Conservation (phyloP, 2,113 vertebrate species). For the Takifugu bimaculatus region DNA sequence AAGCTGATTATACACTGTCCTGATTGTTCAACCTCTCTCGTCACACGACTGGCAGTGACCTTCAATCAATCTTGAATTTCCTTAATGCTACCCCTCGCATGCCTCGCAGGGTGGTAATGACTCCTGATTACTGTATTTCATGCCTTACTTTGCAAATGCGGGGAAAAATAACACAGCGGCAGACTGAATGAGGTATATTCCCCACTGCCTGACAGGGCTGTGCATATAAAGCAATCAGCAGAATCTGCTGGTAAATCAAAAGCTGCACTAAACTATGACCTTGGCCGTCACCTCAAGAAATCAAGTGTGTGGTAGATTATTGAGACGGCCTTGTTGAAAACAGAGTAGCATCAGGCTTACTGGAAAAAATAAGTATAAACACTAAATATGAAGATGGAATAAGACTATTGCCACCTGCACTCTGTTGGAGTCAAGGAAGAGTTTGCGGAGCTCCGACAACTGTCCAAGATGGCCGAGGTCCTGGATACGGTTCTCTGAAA, state of each 20-base stretch:
- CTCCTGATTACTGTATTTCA: slow-evolving; percentile 71
- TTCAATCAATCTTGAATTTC: slow-evolving; percentile 76
- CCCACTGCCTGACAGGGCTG: slow-evolving; percentile 38
- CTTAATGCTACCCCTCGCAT: slow-evolving; percentile 63
- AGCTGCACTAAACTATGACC: slow-evolving; percentile 44
- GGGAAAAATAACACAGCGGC: slow-evolving; percentile 51
- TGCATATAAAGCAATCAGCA: slow-evolving; percentile 52
- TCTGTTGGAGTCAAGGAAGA: slow-evolving; percentile 83
- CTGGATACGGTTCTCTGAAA: slow-evolving; percentile 81
- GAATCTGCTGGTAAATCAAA: slow-evolving; percentile 44
- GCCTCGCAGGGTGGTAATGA: slow-evolving; percentile 65
- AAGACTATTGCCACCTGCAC: slow-evolving; percentile 73
- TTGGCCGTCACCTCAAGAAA: slow-evolving; percentile 37
- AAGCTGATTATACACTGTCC: slow-evolving; percentile 70
- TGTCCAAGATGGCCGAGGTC: slow-evolving; percentile 77
- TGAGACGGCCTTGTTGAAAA: slow-evolving; percentile 16
- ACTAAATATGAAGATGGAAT: slow-evolving; percentile 5
- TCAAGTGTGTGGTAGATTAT: slow-evolving; percentile 16
- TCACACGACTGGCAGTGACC: slow-evolving; percentile 63
- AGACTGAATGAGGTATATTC: slow-evolving; percentile 53
- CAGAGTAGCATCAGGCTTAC: slow-evolving; percentile 9
- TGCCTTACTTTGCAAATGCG: slow-evolving; percentile 62
- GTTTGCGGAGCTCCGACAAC: slow-evolving; percentile 76
- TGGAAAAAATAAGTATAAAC: slow-evolving; percentile 16
- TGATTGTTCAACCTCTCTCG: slow-evolving; percentile 66